These are phyloP conservation scores for Dasyprocta punctata DNA, from an alignment of 2,113 vertebrate genomes.

Conservation along the genomic window DNA sequence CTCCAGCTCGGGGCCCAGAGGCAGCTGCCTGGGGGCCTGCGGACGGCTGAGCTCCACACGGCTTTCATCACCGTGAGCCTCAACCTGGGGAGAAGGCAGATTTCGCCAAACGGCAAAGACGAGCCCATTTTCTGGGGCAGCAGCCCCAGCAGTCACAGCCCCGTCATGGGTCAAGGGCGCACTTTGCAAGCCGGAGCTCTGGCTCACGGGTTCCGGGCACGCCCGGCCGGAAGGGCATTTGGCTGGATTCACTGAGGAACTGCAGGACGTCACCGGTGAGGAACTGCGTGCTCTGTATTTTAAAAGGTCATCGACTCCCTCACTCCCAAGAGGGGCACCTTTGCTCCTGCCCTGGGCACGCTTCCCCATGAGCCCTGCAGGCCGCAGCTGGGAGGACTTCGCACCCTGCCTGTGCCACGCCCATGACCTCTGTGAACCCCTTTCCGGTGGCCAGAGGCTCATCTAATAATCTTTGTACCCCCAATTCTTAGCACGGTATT, in stretches of 20 bases:
- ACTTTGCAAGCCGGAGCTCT: conserved; percentile 58
- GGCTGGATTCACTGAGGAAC: not conserved
- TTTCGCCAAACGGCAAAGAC: conserved; percentile 61
- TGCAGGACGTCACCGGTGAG: not conserved
- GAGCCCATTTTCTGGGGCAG: conserved; percentile 60
- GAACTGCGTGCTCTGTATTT: not conserved
- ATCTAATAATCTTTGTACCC: not conserved
- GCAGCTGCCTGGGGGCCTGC: conserved; percentile 30
- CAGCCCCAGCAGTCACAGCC: conserved; percentile 48
- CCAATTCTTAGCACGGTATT: not conserved
- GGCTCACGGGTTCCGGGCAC: conserved; percentile 53
- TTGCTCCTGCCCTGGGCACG: not conserved
- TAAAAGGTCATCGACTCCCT: not conserved
- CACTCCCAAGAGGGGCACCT: not conserved
- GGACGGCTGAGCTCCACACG: conserved; percentile 54
- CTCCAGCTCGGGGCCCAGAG: not conserved
- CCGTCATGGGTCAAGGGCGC: conserved; percentile 71
- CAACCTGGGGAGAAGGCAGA: conserved; percentile 67
- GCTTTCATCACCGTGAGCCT: conserved; percentile 68
- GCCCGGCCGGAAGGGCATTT: not conserved
- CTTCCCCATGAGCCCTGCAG: not conserved
- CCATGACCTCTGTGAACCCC: not conserved
- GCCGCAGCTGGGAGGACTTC: not conserved
- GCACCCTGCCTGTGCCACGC: not conserved
- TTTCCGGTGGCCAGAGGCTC: not conserved